Conservation (phyloP, 1,140 invertebrate genomes). For the Apolygus lucorum region DNA sequence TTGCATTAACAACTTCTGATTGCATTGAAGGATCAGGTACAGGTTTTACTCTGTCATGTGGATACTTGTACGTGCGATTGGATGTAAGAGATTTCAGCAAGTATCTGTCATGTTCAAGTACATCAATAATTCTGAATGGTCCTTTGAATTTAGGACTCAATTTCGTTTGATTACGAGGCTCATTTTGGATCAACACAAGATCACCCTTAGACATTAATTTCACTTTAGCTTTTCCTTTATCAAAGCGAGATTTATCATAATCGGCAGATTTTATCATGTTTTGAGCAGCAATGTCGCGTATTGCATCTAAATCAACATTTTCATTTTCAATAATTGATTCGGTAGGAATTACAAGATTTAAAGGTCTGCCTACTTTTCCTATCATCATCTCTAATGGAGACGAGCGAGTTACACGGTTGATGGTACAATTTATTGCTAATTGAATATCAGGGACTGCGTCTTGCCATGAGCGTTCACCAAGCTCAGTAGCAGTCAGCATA, state of each 20-base stretch:
- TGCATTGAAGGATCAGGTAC: neutral
- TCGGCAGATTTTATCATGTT: constrained; percentile 21
- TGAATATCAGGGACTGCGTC: constrained; percentile 36
- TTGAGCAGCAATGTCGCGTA: neutral
- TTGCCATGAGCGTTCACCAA: constrained; percentile 35
- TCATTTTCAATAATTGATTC: constrained; percentile 18
- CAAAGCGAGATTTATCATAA: constrained; percentile 36
- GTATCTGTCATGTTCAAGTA: constrained; percentile 34
- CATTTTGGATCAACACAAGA: constrained; percentile 36
- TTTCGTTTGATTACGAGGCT: constrained; percentile 37
- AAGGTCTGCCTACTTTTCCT: constrained; percentile 35
- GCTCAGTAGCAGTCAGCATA: constrained; percentile 35
- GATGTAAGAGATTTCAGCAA: constrained; percentile 19
- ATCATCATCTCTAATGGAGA: constrained; percentile 36
- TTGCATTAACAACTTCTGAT: too few relatives aligned
- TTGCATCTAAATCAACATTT: neutral
- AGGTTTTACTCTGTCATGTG: neutral
- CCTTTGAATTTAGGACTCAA: constrained; percentile 37
- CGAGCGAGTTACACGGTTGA: constrained; percentile 33
- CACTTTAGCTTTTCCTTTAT: constrained; percentile 35
- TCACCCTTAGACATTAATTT: constrained; percentile 34
- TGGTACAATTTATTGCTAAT: constrained; percentile 36
- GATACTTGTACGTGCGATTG: constrained; percentile 34
- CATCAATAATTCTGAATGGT: constrained; percentile 34
- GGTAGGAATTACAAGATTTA: constrained; percentile 30